Conservation (phyloP, 2,797 vertebrate species). For the Pseudochromis fuscus region DNA sequence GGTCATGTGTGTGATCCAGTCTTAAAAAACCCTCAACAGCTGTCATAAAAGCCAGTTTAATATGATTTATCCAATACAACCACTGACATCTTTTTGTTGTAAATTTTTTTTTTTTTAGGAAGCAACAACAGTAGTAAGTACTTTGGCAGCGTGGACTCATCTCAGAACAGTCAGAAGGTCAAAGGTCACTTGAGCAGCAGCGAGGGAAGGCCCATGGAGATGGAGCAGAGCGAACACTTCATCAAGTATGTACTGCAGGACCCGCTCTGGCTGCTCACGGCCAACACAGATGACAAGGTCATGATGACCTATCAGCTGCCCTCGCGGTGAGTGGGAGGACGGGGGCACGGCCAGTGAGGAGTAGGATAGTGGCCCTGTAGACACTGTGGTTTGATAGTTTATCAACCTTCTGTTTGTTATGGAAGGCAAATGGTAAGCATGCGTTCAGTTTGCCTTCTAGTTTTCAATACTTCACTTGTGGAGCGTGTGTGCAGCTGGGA, state of each 20-base stretch:
- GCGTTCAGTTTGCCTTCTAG: not conserved
- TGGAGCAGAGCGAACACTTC: constrained; percentile 77
- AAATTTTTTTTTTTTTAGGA: constrained; percentile 75
- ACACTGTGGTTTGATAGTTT: constrained; percentile 8
- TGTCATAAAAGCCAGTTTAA: too few relatives aligned
- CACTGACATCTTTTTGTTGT: too few relatives aligned
- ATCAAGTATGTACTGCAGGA: constrained; percentile 88
- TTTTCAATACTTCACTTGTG: not conserved
- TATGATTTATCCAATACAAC: too few relatives aligned
- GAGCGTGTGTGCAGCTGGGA: not conserved
- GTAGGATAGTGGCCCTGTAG: constrained; percentile 2
- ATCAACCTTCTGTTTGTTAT: constrained; percentile 24
- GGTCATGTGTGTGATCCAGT: not conserved
- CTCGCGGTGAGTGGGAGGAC: constrained; percentile 84
- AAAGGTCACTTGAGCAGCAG: constrained; percentile 70
- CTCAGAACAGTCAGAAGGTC: constrained; percentile 89
- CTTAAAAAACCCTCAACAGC: too few relatives aligned
- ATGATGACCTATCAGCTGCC: constrained; percentile 96
- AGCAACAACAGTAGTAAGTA: constrained; percentile 93
- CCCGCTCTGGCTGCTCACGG: constrained; percentile 88
- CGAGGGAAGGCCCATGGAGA: constrained; percentile 59
- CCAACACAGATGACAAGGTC: constrained; percentile 86
- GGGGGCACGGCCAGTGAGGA: constrained; percentile 14
- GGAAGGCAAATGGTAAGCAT: not conserved
- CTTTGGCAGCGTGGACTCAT: constrained; percentile 95